Evolutionary conservation across 1,140 invertebrate genomes (phyloP).

Genomic region (Nomia melanderi): DNA sequence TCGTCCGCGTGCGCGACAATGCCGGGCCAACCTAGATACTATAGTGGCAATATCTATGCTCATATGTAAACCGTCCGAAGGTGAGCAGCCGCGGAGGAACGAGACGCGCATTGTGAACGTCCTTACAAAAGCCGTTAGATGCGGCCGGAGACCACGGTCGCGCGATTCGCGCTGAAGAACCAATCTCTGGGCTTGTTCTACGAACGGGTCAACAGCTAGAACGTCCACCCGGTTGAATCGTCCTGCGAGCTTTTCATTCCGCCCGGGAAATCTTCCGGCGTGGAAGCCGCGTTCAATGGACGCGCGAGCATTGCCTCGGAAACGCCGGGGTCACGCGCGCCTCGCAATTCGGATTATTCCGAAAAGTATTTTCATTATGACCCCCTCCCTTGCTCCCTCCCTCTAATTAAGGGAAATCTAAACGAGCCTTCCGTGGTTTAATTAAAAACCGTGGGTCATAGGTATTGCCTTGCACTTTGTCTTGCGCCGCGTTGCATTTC

Average conservation of each 20-base stretch:
- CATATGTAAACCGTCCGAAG: conserved; percentile 40
- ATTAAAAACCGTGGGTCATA: not conserved
- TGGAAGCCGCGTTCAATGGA: not conserved
- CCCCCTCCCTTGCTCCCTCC: no score
- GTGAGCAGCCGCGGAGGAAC: not conserved
- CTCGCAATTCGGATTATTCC: not conserved
- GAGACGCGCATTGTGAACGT: conserved; percentile 19
- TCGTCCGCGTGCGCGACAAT: conserved; percentile 45
- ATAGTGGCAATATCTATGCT: conserved; percentile 51
- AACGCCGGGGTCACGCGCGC: not conserved
- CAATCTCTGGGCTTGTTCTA: conserved; percentile 36
- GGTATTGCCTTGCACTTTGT: no score
- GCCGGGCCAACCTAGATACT: conserved; percentile 40
- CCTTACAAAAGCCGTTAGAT: conserved; percentile 54
- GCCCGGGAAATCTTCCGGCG: not conserved
- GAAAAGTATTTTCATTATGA: not conserved
- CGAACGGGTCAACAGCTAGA: conserved; percentile 24
- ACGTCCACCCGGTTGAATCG: conserved; percentile 20
- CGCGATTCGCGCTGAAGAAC: conserved; percentile 46
- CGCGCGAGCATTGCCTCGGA: not conserved
- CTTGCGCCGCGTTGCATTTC: no score
- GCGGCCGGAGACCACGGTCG: conserved; percentile 33
- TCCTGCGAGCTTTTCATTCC: conserved; percentile 36
- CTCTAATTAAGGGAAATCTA: not conserved
- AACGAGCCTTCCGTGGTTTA: not conserved